These are phyloP conservation scores for Noctua fimbriata DNA, from an alignment of 2,888 invertebrate genomes.

Conservation along the genomic window DNA sequence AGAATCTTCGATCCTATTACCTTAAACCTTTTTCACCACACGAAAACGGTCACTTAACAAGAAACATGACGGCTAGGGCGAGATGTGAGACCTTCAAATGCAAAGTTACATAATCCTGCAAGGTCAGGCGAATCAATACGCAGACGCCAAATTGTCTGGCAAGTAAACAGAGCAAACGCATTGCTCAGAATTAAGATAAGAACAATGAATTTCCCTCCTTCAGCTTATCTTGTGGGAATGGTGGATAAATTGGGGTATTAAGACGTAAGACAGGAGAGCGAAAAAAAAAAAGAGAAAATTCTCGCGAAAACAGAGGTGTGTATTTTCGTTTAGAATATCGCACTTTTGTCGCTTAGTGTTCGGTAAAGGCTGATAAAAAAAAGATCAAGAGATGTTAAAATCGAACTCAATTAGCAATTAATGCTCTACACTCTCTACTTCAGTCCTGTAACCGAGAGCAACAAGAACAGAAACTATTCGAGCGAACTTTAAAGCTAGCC, in stretches of 20 bases:
- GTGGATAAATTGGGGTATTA: not conserved
- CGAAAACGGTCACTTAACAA: slow-evolving; percentile 32
- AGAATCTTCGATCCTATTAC: not conserved
- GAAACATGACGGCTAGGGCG: slow-evolving; percentile 48
- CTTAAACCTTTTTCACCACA: slow-evolving; percentile 5
- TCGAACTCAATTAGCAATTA: not conserved
- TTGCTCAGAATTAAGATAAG: slow-evolving; percentile 49
- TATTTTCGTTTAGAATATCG: not conserved
- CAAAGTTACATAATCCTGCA: slow-evolving; percentile 79
- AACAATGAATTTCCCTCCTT: slow-evolving; percentile 27
- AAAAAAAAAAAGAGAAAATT: not conserved
- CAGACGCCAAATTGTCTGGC: slow-evolving; percentile 81
- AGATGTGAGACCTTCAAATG: slow-evolving; percentile 70
- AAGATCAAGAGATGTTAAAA: not conserved
- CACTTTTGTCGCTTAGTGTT: not conserved
- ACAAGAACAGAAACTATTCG: slow-evolving; percentile 23
- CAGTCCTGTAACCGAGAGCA: not conserved
- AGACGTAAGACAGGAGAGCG: not conserved
- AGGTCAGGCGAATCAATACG: slow-evolving; percentile 85
- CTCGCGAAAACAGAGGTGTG: not conserved
- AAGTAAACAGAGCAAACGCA: slow-evolving; percentile 64
- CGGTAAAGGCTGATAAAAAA: not conserved
- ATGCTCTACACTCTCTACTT: not conserved
- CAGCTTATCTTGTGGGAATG: slow-evolving; percentile 28
- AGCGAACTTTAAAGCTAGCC: slow-evolving; percentile 6